Conservation (phyloP, 2,113 vertebrate genomes). For the Notiomystis cincta region DNA sequence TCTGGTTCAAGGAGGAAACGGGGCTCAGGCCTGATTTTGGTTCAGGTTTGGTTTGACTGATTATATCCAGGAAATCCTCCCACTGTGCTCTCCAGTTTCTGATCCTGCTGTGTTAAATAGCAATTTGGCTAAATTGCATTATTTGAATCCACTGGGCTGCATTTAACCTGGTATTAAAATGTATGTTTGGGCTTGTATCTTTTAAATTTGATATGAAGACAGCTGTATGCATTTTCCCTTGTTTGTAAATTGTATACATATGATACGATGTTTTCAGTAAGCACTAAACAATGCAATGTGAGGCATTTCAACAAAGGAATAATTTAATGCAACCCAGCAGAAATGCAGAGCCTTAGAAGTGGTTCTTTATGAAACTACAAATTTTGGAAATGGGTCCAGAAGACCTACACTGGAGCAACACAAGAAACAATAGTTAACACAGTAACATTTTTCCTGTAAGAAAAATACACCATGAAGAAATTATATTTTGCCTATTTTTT, state of each 20-base stretch:
- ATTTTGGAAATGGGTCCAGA: constrained; percentile 43
- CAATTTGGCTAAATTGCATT: constrained; percentile 7
- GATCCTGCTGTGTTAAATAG: background rate
- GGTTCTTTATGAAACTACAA: constrained; percentile 63
- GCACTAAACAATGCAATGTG: constrained; percentile 69
- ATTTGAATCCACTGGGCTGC: background rate
- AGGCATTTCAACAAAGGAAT: constrained; percentile 61
- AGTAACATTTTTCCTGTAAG: constrained; percentile 46
- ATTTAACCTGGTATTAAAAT: constrained; percentile 17
- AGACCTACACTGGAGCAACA: constrained; percentile 55
- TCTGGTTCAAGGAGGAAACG: background rate
- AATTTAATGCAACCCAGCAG: constrained; percentile 68
- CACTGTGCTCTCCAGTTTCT: constrained; percentile 1
- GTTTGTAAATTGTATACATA: constrained; percentile 66
- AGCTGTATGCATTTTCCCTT: constrained; percentile 58
- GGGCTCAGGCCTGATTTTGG: background rate
- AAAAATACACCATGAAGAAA: constrained; percentile 56
- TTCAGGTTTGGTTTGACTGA: constrained; percentile 17
- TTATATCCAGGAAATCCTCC: background rate
- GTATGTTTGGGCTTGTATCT: constrained; percentile 24
- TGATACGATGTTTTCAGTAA: constrained; percentile 67
- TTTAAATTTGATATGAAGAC: constrained; percentile 62
- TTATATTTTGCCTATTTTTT: constrained; percentile 4
- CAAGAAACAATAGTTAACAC: constrained; percentile 50
- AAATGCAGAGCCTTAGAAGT: constrained; percentile 66